Base-by-base conservation (phyloP, 2,113 vertebrate species). In the Alces alces region DNA sequence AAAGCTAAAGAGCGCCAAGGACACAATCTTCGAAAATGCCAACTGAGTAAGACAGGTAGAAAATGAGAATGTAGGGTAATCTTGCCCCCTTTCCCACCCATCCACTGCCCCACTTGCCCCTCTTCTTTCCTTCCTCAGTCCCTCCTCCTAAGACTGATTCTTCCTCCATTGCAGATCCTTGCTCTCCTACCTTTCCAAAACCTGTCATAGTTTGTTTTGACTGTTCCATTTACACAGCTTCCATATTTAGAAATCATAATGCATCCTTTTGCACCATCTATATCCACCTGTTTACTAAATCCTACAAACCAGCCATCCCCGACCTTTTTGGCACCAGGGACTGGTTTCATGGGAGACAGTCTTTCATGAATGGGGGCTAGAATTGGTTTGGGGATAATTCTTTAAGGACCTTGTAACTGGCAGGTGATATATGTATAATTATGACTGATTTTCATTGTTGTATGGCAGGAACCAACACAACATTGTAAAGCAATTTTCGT, bases 21-120 rank as follows among this genome's bases (percentile, higher is more conserved):
- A 27, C 1, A 11, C 21, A 45, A 5, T 19, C 7, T 33, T 66
- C n/a, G 64, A 39, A 83, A 88, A 57, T 57, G 27, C 27, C 30
- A 57, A 12, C 54, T 33, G 36, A 17, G 7, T 25, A 39, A 25
- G 15, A 43, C 7, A 58, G 55, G 33, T 60, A 54, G 94, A 36
- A 88, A 86, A 36, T 43, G n/a, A 7, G 78, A 39, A 39, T 5
- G 3, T 47, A 11, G 83, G 58, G 23, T 25, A 5, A 61, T 7
- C 23, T 0, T 9, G 15, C 30, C 30, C 2, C 0, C 1, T 45
- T 88, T 30, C 82, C 9, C 10, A 16, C n/a, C 30, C 54, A 58
- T 3, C 5, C 23, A 30, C 30, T 10, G 27, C 50, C 39, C 0
- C 1, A 3, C 17, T 36, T 9, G 14, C 33, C 19, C 50, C 23